These are phyloP conservation scores for Buathra laborator DNA, from an alignment of 2,888 invertebrate genomes.

Conservation along the genomic window DNA sequence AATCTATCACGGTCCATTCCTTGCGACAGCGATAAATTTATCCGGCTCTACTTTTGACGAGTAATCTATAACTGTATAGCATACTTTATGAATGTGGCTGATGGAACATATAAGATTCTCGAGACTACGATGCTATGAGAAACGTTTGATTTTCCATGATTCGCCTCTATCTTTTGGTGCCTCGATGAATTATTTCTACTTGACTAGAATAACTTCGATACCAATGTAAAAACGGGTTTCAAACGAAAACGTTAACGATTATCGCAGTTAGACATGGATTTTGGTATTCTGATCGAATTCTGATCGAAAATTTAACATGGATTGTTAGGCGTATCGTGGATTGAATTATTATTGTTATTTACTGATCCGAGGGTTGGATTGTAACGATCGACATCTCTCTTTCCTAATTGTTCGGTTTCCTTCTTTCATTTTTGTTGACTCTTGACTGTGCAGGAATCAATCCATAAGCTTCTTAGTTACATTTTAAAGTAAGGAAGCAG, in stretches of 20 bases:
- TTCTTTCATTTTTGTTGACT: too few species aligned
- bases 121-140: slow-evolving; percentile 10
- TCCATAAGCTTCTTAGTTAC: background rate
- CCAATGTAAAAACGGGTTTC: background rate
- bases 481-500: background rate
- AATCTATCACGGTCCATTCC: slow-evolving; percentile 71
- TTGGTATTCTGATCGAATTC: background rate
- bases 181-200: slow-evolving; percentile 50
- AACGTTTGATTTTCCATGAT: slow-evolving; percentile 28
- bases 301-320: background rate
- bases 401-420: too few species aligned
- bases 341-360: too few species aligned
- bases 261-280: background rate
- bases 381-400: too few species aligned
- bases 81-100: slow-evolving; percentile 1
- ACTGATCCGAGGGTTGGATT: too few species aligned
- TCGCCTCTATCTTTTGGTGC: slow-evolving; percentile 30
- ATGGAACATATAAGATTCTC: slow-evolving; percentile 44
- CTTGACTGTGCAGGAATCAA: background rate
- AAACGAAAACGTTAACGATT: background rate
- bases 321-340: too few species aligned
- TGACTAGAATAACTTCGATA: background rate
- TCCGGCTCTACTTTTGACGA: slow-evolving; percentile 55
- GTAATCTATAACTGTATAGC: slow-evolving; percentile 28
- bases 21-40: slow-evolving; percentile 67